A percentile compares a stretch with the other conserved stretches of the same genome.
Conservation (phyloP, 2,888 invertebrate species). For the Mechanitis mazaeus region DNA sequence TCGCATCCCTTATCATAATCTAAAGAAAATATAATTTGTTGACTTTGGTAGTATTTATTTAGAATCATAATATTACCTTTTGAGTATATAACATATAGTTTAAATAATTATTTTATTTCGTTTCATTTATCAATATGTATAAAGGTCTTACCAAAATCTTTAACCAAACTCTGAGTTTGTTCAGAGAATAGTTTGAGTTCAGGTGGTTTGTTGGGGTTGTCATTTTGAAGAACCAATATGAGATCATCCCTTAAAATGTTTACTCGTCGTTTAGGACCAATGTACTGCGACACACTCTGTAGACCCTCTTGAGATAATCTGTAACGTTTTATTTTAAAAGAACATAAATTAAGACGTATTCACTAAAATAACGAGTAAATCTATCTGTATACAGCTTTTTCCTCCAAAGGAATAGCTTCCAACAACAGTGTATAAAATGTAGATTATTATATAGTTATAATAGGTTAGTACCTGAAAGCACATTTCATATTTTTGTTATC, state of each 20-base stretch:
- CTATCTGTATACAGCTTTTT: too few relatives aligned
- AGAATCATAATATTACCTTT: too few relatives aligned
- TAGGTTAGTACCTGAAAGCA: slow-evolving; percentile 80
- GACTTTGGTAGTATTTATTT: too few relatives aligned
- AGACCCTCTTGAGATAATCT: slow-evolving; percentile 94
- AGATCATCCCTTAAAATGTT: slow-evolving; percentile 85
- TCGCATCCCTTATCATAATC: too few relatives aligned
- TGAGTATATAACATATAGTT: too few relatives aligned
- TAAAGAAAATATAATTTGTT: too few relatives aligned
- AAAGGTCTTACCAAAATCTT: slow-evolving; percentile 79
- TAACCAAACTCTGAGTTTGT: slow-evolving; percentile 80
- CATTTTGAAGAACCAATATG: slow-evolving; percentile 84
- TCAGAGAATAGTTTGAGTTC: slow-evolving; percentile 81
- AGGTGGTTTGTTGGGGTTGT: slow-evolving; percentile 87
- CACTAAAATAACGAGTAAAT: too few relatives aligned
- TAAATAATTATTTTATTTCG: too few relatives aligned
- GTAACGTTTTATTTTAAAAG: slow-evolving; percentile 21
- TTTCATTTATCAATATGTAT: too few relatives aligned
- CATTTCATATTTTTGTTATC: slow-evolving; percentile 93
- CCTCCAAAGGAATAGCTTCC: too few relatives aligned
- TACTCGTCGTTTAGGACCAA: slow-evolving; percentile 82
- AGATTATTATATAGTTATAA: not conserved
- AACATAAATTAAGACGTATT: too few relatives aligned
- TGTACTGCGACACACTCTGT: slow-evolving; percentile 82
- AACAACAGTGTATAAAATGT: too few relatives aligned